These are phyloP conservation scores for Cossypha polioptera DNA, from an alignment of 2,797 vertebrate genomes.

Conservation along the genomic window DNA sequence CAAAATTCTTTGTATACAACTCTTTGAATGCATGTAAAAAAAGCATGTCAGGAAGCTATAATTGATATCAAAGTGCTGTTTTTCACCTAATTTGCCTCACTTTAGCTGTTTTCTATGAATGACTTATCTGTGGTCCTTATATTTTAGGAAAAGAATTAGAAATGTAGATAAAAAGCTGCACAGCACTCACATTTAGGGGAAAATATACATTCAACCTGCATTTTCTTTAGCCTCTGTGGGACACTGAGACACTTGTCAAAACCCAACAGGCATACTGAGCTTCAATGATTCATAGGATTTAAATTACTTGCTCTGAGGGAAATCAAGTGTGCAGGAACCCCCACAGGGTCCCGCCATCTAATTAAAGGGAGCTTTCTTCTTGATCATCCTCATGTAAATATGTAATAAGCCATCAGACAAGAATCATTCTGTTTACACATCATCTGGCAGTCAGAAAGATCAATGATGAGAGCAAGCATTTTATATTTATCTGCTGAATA, in stretches of 20 bases:
- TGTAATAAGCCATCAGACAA: constrained; percentile 5
- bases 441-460: constrained; percentile 24
- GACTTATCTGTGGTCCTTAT: not conserved
- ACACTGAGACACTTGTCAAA: not conserved
- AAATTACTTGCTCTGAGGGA: constrained; percentile 26
- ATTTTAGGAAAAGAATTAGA: not conserved
- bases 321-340: constrained; percentile 19
- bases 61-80: not conserved
- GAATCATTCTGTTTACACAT: constrained; percentile 22
- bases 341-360: not conserved
- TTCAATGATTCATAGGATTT: constrained; percentile 28
- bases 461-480: not conserved
- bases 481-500: constrained; percentile 26
- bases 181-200: not conserved
- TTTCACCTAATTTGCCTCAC: not conserved
- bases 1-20: not conserved
- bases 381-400: constrained; percentile 19
- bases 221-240: constrained; percentile 6
- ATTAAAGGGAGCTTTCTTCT: constrained; percentile 52
- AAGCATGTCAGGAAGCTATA: not conserved
- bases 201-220: not conserved
- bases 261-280: not conserved
- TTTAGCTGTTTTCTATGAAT: not conserved
- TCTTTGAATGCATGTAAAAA: not conserved
- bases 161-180: not conserved